phyloP scores from a whole-genome alignment of 2,797 vertebrate species.

The Synanceia verrucosa region DNA sequence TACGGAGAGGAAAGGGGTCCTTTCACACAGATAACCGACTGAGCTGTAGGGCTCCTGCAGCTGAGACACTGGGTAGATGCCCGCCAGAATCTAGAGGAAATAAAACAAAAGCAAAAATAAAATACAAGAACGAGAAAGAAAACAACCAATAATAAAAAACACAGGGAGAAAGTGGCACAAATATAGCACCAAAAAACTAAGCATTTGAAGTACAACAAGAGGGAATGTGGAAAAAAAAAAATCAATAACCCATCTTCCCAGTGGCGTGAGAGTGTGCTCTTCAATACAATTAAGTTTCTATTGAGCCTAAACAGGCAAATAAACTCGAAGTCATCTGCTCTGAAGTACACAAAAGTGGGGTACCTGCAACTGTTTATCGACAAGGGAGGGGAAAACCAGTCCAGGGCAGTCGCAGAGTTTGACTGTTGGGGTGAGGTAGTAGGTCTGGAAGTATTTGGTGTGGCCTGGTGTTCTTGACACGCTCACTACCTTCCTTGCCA shows the following conservation, averaged over 20 bases:
- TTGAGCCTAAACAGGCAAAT: neutral
- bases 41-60: constrained; percentile 94
- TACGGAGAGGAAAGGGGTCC: constrained; percentile 81
- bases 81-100: constrained; percentile 85
- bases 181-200: neutral
- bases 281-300: constrained; percentile 10
- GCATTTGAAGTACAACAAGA: neutral
- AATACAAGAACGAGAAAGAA: neutral
- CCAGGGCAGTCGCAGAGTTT: constrained; percentile 95
- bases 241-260: constrained; percentile 37
- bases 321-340: constrained; percentile 6
- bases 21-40: constrained; percentile 90
- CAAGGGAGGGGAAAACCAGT: constrained; percentile 89
- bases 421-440: constrained; percentile 91
- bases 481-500: constrained; percentile 91
- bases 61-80: constrained; percentile 92
- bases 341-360: neutral
- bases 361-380: constrained; percentile 90
- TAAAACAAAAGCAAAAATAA: neutral
- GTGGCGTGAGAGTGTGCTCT: neutral
- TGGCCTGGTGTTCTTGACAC: constrained; percentile 94
- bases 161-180: neutral
- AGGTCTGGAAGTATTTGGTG: constrained; percentile 98
- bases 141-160: neutral
- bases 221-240: constrained; percentile 8